These are phyloP conservation scores for Psittacara wagleri DNA, from an alignment of 2,113 vertebrate species.

Conservation along the genomic window DNA sequence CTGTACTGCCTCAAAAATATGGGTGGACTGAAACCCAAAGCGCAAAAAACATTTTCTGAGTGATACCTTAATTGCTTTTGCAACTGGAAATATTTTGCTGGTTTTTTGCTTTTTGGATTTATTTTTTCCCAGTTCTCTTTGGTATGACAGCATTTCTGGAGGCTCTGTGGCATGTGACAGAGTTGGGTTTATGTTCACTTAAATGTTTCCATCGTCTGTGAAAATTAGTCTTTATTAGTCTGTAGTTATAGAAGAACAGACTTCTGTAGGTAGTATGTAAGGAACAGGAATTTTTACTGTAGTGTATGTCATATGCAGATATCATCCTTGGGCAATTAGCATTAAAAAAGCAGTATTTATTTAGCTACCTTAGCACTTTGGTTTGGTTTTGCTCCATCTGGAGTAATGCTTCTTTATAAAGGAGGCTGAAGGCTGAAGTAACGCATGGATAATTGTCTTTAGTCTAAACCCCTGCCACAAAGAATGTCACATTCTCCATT, in stretches of 20 bases:
- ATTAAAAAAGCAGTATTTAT: background rate
- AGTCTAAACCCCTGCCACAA: background rate
- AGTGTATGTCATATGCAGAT: background rate
- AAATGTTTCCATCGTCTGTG: background rate
- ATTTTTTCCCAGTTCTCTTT: background rate
- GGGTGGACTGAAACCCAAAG: background rate
- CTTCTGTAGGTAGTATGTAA: background rate
- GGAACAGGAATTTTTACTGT: background rate
- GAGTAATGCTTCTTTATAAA: background rate
- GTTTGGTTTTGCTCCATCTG: background rate
- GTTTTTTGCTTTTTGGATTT: background rate
- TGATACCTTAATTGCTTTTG: background rate
- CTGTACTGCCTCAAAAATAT: background rate
- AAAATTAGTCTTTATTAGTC: background rate
- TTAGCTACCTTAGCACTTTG: background rate
- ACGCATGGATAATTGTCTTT: background rate
- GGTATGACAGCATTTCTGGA: background rate
- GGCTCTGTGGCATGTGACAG: background rate
- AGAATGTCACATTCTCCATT: background rate
- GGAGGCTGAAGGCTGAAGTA: background rate
- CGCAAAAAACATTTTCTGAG: background rate
- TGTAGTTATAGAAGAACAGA: background rate
- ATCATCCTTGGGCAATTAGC: background rate
- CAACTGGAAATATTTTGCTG: background rate
- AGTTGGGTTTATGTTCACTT: background rate